phyloP scores from a whole-genome alignment of 2,113 vertebrate species.

The Aegotheles bennettii region DNA sequence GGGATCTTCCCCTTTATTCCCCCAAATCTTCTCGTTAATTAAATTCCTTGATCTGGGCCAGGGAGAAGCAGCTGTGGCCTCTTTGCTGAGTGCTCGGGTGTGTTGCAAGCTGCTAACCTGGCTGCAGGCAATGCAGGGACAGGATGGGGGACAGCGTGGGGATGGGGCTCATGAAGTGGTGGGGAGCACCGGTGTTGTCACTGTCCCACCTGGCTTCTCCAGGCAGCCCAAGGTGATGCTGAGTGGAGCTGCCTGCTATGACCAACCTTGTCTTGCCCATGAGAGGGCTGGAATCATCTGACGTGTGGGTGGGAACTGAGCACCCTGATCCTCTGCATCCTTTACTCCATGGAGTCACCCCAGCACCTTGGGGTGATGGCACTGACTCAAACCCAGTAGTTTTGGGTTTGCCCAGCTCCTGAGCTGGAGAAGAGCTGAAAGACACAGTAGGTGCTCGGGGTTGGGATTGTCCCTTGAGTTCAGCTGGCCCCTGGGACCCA shows the following conservation, averaged over 20 bases:
- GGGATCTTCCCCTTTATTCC: constrained; percentile 35
- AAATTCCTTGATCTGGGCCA: constrained; percentile 34
- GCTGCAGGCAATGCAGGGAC: background rate
- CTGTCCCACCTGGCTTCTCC: background rate
- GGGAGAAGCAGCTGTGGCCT: constrained; percentile 28
- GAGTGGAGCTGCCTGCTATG: background rate
- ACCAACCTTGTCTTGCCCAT: background rate
- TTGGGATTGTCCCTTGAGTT: background rate
- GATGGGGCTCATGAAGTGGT: background rate
- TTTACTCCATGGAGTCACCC: accelerated
- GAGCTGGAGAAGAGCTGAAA: background rate
- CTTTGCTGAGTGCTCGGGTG: background rate
- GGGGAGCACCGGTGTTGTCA: background rate
- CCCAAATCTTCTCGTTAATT: constrained; percentile 59
- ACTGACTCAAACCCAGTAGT: accelerated
- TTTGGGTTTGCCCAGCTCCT: background rate
- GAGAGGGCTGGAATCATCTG: background rate
- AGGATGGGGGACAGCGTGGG: accelerated
- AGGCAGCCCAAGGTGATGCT: background rate
- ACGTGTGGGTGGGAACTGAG: accelerated
- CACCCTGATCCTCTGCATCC: accelerated
- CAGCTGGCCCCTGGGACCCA: background rate
- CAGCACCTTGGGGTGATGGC: background rate
- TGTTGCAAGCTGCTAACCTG: background rate
- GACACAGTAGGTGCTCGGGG: too few species aligned